Evolutionary conservation across 2,888 invertebrate genomes (phyloP), one percentile per base, ranked within the genome.

Genomic region (Acanthacorydalis orientalis): DNA sequence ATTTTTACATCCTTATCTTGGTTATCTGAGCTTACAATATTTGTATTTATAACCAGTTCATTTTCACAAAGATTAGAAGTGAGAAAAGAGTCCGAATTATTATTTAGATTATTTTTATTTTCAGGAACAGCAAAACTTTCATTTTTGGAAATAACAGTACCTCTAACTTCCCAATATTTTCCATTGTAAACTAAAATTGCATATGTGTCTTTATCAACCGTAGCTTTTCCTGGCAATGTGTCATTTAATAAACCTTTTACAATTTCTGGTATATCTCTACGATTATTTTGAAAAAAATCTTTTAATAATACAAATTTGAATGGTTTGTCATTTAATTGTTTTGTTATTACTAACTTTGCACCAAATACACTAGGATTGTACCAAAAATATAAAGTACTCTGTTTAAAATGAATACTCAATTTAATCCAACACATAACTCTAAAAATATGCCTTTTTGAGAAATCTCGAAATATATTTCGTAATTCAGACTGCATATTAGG

Each of bases 371-470:
- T 46, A 48, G 37, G 42, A 37, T 50, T 51, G 35, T 53, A 53
- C 59, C 59, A 59, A 15, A 59, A 45, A 47, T 56, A 50, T 14
- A 55, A 40, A 9, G 44, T 40, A 2, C 50, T 45, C 2, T 46
- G 43, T 38, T 50, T 44, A 33, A 53, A 58, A 12, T 51, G 46
- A 2, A 44, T 37, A 9, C 52, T 47, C 16, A 59, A 43, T 1
- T 49, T 49, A 32, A 50, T 32, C 59, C 59, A 59, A 9, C 51
- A 50, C 34, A 56, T 48, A 31, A 58, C 43, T 10, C 56, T 10
- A 14, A 43, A 47, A 12, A 43, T 43, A 16, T 37, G 42, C n/a
- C n/a, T 35, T 1, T 16, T 23, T 31, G 47, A 14, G 2, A 31
- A 31, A 15, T 12, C 31, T 42, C 39, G 33, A 33, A 47, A 47